Conservation (phyloP, 2,113 vertebrate species). For the Colistium nudipinnis region DNA sequence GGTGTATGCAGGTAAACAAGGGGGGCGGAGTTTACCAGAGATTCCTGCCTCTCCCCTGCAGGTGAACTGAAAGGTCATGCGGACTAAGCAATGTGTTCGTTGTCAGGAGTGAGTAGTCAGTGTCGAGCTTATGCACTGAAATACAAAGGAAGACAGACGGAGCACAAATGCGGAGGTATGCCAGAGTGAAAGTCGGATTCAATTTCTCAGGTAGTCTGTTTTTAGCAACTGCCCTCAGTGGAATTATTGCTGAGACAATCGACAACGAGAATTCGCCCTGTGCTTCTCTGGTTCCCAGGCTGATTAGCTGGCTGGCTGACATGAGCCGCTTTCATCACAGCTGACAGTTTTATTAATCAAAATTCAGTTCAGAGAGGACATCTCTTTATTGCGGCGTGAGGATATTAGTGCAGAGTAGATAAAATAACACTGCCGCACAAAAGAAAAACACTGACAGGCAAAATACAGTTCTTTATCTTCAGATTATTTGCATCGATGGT, state of each 20-base stretch:
- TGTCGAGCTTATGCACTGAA: constrained; percentile 14
- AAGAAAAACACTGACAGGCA: constrained; percentile 21
- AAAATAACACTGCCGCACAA: constrained; percentile 19
- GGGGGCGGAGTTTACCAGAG: constrained; percentile 23
- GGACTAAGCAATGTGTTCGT: constrained; percentile 43
- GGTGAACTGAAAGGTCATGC: constrained; percentile 68
- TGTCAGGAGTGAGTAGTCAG: constrained; percentile 31
- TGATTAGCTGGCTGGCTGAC: constrained; percentile 56
- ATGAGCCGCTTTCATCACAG: constrained; percentile 53
- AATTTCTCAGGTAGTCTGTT: constrained; percentile 29
- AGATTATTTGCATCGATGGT: constrained; percentile 36
- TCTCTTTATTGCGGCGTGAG: constrained; percentile 33
- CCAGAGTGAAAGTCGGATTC: constrained; percentile 18
- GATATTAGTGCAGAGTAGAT: constrained; percentile 22
- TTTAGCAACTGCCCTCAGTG: constrained; percentile 24
- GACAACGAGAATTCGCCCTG: constrained; percentile 19
- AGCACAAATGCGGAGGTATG: constrained; percentile 22
- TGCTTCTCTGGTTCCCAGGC: constrained; percentile 44
- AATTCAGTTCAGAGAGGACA: constrained; percentile 53
- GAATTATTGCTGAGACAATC: constrained; percentile 29
- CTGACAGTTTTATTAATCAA: constrained; percentile 61
- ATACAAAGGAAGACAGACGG: constrained; percentile 33
- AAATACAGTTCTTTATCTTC: constrained; percentile 18
- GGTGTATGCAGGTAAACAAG: constrained; percentile 10
- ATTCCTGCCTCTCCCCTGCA: constrained; percentile 54